A percentile compares a stretch with the other conserved stretches of the same genome.
Conservation (phyloP, 1,140 invertebrate genomes). For the Condylostylus longicornis region DNA sequence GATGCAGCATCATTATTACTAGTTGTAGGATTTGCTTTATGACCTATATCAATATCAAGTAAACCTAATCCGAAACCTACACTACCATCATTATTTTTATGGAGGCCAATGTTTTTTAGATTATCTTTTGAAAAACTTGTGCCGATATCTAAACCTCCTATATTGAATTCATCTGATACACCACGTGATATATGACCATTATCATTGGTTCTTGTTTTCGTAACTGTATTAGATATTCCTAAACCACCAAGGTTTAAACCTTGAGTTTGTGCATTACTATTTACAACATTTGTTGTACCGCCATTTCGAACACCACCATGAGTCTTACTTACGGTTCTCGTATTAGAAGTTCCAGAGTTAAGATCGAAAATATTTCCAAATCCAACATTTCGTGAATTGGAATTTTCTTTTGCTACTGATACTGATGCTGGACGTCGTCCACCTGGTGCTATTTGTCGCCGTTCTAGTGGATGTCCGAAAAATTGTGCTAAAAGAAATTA, state of each 20-base stretch:
- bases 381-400: slow-evolving; percentile 22
- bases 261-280: slow-evolving; percentile 16
- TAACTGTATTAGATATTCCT: slow-evolving; percentile 23
- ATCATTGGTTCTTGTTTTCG: slow-evolving; percentile 17
- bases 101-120: slow-evolving; percentile 18
- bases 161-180: slow-evolving; percentile 19
- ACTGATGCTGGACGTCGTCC: slow-evolving; percentile 15
- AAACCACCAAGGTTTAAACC: slow-evolving; percentile 20
- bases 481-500: too few relatives aligned
- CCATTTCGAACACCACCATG: slow-evolving; percentile 9
- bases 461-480: background rate
- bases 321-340: slow-evolving; percentile 18
- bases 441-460: too few relatives aligned
- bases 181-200: slow-evolving; percentile 17
- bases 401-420: slow-evolving; percentile 19
- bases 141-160: slow-evolving; percentile 20
- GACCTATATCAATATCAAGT: slow-evolving; percentile 19
- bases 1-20: slow-evolving; percentile 9
- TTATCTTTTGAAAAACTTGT: slow-evolving; percentile 21
- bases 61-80: slow-evolving; percentile 17
- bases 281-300: slow-evolving; percentile 18
- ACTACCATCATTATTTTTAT: slow-evolving; percentile 19
- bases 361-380: slow-evolving; percentile 18
- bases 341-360: slow-evolving; percentile 20
- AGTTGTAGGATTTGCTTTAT: slow-evolving; percentile 11